Evolutionary conservation across 2,797 vertebrate genomes (phyloP).

Genomic region (Acrossocheilus wenchowensis): DNA sequence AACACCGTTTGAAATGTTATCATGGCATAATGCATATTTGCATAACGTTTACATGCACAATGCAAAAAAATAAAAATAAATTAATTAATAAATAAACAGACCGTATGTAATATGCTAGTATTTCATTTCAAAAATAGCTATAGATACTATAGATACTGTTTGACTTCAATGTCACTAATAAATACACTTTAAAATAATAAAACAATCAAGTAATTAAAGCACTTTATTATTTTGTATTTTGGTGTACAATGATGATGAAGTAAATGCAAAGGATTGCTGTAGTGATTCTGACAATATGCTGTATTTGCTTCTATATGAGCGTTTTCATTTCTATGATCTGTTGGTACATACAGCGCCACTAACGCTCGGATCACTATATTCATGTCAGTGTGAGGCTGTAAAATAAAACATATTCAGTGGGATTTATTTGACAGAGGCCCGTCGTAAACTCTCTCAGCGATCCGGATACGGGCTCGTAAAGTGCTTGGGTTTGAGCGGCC

Average conservation of each 20-base stretch:
- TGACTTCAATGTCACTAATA: too few species aligned
- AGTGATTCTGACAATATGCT: background rate
- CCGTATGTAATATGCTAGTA: background rate
- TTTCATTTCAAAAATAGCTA: background rate
- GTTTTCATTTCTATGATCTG: background rate
- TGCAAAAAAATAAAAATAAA: background rate
- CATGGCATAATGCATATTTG: background rate
- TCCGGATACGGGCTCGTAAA: background rate
- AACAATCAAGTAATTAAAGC: too few species aligned
- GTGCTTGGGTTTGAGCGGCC: background rate
- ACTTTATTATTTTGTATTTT: too few species aligned
- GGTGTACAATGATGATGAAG: too few species aligned
- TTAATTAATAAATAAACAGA: too few species aligned
- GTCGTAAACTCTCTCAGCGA: conserved; percentile 10
- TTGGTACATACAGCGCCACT: background rate
- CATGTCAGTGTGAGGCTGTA: background rate
- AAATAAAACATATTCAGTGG: background rate
- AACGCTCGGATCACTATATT: background rate
- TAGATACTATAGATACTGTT: background rate
- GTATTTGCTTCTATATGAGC: background rate
- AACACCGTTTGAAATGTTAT: background rate
- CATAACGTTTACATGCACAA: background rate
- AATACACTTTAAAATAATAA: too few species aligned
- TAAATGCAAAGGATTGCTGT: too few species aligned
- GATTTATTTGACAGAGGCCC: conserved; percentile 22